Evolutionary conservation across 2,888 invertebrate genomes (phyloP), one percentile per base, ranked within the genome.

Genomic region (Noctuana brunneofusca): DNA sequence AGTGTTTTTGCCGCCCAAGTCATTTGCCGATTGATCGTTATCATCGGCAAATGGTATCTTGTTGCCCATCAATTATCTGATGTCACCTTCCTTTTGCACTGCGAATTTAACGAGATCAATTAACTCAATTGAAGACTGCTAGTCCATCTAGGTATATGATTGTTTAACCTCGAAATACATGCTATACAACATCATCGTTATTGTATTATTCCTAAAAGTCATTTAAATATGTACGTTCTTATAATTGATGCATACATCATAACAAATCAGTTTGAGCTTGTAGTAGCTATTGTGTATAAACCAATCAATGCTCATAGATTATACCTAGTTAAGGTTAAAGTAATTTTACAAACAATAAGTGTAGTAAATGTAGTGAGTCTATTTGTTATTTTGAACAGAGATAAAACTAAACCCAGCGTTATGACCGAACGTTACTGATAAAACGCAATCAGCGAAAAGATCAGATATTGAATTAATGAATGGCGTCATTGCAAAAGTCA

Each of bases 11-110:
- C n/a, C 32, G 41, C 24, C 22, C 48, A 24, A 32, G 30, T 55
- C 48, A 60, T 48, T 38, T 67, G 66, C 54, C 67, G 69, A 75
- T 75, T 79, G 78, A 76, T 76, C 72, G 72, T 73, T 72, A 71
- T 73, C 67, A 74, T 75, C 72, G 69, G 70, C 74, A 70, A 78
- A 76, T 75, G 70, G 69, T 69, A 43, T 66, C 67, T 65, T 65
- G 69, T 65, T 52, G 62, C 55, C 62, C 43, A 55, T 54, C 59
- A 54, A 59, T 63, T 54, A 59, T 64, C 67, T 78, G 76, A 80
- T 73, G 80, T 80, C 80, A 79, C 68, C 70, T 68, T 69, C 65
- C 64, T 58, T 64, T 64, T 63, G 58, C 63, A 58, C 41, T 58
- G 53, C 27, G 54, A 57, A 57, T 63, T 54, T 41, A 62, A 57